These are phyloP conservation scores for Hyperopisus bebe DNA, from an alignment of 2,113 vertebrate genomes.

Conservation along the genomic window DNA sequence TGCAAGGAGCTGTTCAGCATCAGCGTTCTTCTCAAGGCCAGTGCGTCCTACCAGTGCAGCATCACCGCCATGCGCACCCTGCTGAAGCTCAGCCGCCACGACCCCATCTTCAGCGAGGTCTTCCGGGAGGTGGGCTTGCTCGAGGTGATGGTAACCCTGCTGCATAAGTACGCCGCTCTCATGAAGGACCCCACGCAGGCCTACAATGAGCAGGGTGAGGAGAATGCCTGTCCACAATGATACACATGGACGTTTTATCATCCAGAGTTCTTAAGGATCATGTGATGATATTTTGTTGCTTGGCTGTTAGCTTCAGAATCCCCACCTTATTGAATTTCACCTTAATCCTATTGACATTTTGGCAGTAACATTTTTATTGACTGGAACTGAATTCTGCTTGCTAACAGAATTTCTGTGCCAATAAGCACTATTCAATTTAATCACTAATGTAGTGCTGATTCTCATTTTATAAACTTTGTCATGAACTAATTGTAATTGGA, in stretches of 20 bases:
- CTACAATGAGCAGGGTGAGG: constrained; percentile 76
- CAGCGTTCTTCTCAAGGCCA: constrained; percentile 91
- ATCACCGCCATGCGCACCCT: constrained; percentile 80
- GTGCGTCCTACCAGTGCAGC: constrained; percentile 84
- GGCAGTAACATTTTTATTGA: not conserved
- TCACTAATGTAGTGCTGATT: not conserved
- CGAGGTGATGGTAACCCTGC: constrained; percentile 93
- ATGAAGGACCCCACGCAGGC: constrained; percentile 85
- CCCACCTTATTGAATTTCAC: not conserved
- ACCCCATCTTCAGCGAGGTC: constrained; percentile 92
- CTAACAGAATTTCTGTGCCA: not conserved
- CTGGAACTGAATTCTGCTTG: not conserved
- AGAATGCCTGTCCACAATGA: not conserved
- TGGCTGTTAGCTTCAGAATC: not conserved
- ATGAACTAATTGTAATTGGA: not conserved
- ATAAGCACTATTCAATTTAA: not conserved
- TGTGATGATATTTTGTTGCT: not conserved
- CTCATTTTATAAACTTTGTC: not conserved
- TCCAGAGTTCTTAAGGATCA: not conserved
- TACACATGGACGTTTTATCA: not conserved
- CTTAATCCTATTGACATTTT: not conserved
- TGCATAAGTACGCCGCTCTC: constrained; percentile 97
- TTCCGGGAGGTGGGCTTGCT: constrained; percentile 94
- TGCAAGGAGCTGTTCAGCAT: constrained; percentile 98
- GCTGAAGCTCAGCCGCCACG: constrained; percentile 83